These are phyloP conservation scores for Drosophila orosa DNA, from an alignment of 1,140 invertebrate species.

Conservation along the genomic window DNA sequence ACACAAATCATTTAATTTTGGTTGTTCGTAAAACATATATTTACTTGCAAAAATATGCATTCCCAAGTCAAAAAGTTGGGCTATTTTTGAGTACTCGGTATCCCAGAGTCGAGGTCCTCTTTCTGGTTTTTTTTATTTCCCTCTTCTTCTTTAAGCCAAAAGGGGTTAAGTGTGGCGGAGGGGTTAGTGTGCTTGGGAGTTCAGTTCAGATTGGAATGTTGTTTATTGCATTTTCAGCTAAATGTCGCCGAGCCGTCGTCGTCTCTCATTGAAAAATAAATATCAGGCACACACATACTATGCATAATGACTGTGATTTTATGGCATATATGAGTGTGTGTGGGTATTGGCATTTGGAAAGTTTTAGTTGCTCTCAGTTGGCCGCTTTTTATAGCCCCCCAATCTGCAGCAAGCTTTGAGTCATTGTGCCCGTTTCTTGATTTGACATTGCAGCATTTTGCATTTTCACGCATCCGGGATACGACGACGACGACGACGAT, in stretches of 20 bases:
- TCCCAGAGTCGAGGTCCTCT: not conserved
- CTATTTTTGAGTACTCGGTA: not conserved
- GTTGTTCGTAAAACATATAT: not conserved
- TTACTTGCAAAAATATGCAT: not conserved
- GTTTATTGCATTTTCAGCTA: slow-evolving; percentile 77
- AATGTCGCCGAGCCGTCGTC: slow-evolving; percentile 57
- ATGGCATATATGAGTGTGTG: slow-evolving; percentile 19
- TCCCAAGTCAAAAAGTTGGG: not conserved
- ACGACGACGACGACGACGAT: slow-evolving; percentile 1
- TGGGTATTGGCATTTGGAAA: slow-evolving; percentile 70
- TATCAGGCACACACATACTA: slow-evolving; percentile 35
- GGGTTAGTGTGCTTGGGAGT: slow-evolving; percentile 41
- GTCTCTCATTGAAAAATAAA: slow-evolving; percentile 54
- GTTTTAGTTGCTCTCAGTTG: slow-evolving; percentile 47
- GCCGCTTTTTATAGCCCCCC: slow-evolving; percentile 55
- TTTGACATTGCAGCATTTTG: slow-evolving; percentile 70
- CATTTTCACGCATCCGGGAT: slow-evolving; percentile 62
- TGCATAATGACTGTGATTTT: slow-evolving; percentile 69
- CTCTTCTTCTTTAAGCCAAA: not conserved
- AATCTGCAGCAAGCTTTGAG: slow-evolving; percentile 56
- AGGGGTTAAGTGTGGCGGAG: slow-evolving; percentile 16
- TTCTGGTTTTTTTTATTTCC: slow-evolving; percentile 5
- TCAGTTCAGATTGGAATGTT: slow-evolving; percentile 73
- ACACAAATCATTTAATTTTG: not conserved
- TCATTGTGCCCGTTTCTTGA: slow-evolving; percentile 66